A percentile compares a stretch with the other conserved stretches of the same genome.
Evolutionary conservation across 2,888 invertebrate genomes (phyloP).

Genomic region (Tuberolachnus salignus): DNA sequence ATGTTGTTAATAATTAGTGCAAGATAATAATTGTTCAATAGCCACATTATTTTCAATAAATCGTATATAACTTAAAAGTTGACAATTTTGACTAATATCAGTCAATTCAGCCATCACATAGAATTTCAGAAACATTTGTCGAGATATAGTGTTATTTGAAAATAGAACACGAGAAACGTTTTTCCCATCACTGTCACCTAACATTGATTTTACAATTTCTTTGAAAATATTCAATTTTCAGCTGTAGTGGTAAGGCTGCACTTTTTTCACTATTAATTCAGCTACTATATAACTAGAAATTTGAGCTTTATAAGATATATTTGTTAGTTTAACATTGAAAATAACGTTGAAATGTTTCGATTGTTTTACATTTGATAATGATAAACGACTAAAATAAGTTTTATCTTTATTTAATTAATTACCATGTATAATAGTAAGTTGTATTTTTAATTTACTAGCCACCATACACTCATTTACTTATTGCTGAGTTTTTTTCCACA

Average conservation of each 20-base stretch:
- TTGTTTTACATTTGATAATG: conserved; percentile 18
- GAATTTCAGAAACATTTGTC: conserved; percentile 59
- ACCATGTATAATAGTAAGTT: conserved; percentile 27
- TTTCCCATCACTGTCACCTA: conserved; percentile 61
- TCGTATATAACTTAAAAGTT: conserved; percentile 34
- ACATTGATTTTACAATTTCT: too few relatives aligned
- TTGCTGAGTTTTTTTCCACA: conserved; percentile 62
- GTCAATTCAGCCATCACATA: conserved; percentile 35
- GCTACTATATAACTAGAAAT: conserved; percentile 33
- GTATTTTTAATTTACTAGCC: conserved; percentile 30
- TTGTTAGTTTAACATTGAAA: conserved; percentile 20
- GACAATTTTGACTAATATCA: conserved; percentile 28
- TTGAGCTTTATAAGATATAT: conserved; percentile 28
- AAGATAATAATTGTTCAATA: conserved; percentile 41
- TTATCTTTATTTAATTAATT: conserved; percentile 30
- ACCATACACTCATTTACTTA: conserved; percentile 65
- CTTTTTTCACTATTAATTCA: conserved; percentile 14
- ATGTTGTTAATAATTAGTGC: conserved; percentile 35
- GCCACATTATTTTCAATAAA: conserved; percentile 23
- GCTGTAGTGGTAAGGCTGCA: conserved; percentile 60
- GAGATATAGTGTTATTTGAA: conserved; percentile 61
- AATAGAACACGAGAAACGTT: conserved; percentile 60
- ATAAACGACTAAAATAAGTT: conserved; percentile 31
- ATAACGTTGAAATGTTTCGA: too few relatives aligned
- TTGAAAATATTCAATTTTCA: conserved; percentile 60